Conservation (phyloP, 2,888 invertebrate genomes). For the Metacarcinus magister region DNA sequence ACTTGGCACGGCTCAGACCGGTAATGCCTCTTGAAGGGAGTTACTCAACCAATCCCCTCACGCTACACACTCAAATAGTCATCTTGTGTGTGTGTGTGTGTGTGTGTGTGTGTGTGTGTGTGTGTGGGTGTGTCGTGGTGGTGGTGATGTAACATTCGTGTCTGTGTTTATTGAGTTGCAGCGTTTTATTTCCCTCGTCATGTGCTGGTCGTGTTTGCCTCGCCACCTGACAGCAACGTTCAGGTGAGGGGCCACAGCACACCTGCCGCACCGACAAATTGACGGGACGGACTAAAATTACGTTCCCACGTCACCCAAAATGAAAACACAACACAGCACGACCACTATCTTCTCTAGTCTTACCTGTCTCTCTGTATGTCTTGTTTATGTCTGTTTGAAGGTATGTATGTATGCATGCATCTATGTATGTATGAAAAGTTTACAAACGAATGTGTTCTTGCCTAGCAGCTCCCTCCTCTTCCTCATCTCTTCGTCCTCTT, state of each 20-base stretch:
- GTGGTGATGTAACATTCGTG: too few species aligned
- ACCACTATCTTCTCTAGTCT: background rate
- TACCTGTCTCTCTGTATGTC: background rate
- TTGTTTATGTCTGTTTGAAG: background rate
- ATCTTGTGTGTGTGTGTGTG: background rate
- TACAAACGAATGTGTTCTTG: background rate
- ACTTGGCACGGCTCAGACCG: background rate
- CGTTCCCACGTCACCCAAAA: background rate
- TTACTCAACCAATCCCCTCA: background rate
- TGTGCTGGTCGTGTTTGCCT: too few species aligned
- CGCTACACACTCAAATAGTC: background rate
- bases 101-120: background rate
- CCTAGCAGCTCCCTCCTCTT: background rate
- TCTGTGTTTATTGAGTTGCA: too few species aligned
- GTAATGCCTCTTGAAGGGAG: constrained; percentile 28
- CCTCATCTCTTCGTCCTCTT: background rate
- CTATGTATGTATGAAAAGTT: background rate
- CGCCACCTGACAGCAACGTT: too few species aligned
- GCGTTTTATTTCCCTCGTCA: too few species aligned
- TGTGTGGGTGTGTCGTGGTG: background rate
- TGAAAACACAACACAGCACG: background rate
- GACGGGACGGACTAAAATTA: background rate
- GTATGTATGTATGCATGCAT: background rate
- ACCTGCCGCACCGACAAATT: too few species aligned
- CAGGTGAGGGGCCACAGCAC: too few species aligned